Evolutionary conservation across 2,113 vertebrate species (phyloP).

Genomic region (Origma solitaria): DNA sequence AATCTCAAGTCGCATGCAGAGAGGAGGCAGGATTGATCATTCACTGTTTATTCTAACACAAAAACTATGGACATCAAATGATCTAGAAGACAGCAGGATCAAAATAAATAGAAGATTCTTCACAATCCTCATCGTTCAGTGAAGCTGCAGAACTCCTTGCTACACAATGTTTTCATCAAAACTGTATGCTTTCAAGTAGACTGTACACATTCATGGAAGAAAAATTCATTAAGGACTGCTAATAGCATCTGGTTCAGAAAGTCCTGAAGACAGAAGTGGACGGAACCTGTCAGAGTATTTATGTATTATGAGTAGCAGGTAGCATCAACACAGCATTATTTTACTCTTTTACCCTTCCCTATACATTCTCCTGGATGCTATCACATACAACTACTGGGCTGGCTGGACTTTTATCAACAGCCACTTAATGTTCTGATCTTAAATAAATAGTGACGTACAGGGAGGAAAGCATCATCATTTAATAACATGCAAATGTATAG

Average conservation of each 20-base stretch:
- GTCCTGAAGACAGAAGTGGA: not conserved
- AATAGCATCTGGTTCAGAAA: not conserved
- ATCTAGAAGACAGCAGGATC: not conserved
- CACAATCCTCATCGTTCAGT: not conserved
- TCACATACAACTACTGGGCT: not conserved
- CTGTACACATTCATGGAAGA: not conserved
- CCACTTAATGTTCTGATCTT: not conserved
- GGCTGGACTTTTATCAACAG: not conserved
- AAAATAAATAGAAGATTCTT: conserved; percentile 1
- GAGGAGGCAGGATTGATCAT: not conserved
- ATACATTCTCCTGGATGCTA: not conserved
- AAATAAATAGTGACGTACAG: not conserved
- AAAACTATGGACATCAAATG: not conserved
- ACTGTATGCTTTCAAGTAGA: not conserved
- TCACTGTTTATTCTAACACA: not conserved
- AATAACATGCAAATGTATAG: not conserved
- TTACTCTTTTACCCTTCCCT: not conserved
- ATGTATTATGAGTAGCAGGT: not conserved
- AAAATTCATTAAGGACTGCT: not conserved
- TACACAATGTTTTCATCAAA: not conserved
- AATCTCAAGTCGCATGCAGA: conserved; percentile 18
- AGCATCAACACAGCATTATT: not conserved
- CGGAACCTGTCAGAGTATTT: not conserved
- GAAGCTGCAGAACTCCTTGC: not conserved
- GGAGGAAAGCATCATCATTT: not conserved